Percentiles rank a stretch among this genome's conserved stretches.
These are phyloP conservation scores for Stramonita haemastoma DNA, from an alignment of 2,888 invertebrate species.

Conservation along the genomic window DNA sequence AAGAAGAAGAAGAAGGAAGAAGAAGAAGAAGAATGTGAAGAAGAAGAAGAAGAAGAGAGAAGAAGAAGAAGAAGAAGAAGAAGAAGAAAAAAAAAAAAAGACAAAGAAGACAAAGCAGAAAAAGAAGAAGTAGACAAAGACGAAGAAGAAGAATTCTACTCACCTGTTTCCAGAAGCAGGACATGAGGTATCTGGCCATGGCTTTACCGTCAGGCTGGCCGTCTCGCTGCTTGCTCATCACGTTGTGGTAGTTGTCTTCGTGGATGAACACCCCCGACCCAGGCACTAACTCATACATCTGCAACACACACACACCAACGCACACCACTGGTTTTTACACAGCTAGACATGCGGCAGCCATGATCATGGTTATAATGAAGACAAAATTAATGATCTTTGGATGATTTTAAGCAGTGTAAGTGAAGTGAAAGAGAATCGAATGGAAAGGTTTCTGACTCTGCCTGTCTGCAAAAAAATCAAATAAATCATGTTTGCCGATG, in stretches of 20 bases:
- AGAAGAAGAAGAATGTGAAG: too few species aligned
- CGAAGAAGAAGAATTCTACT: neutral
- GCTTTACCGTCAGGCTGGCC: constrained; percentile 51
- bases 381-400: too few species aligned
- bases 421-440: too few species aligned
- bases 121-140: neutral
- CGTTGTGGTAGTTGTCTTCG: constrained; percentile 51
- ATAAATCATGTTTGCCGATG: too few species aligned
- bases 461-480: too few species aligned
- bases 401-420: too few species aligned
- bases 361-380: too few species aligned
- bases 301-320: neutral
- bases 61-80: neutral
- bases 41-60: too few species aligned
- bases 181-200: constrained; percentile 53
- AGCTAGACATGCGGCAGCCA: too few species aligned
- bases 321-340: neutral
- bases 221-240: constrained; percentile 48
- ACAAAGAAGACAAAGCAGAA: neutral
- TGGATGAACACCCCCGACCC: constrained; percentile 51
- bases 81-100: neutral
- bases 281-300: constrained; percentile 51
- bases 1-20: too few species aligned
- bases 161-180: constrained; percentile 51
- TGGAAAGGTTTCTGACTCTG: too few species aligned